Conservation (phyloP, 1,140 invertebrate genomes). For the Eurytemora carolleeae region DNA sequence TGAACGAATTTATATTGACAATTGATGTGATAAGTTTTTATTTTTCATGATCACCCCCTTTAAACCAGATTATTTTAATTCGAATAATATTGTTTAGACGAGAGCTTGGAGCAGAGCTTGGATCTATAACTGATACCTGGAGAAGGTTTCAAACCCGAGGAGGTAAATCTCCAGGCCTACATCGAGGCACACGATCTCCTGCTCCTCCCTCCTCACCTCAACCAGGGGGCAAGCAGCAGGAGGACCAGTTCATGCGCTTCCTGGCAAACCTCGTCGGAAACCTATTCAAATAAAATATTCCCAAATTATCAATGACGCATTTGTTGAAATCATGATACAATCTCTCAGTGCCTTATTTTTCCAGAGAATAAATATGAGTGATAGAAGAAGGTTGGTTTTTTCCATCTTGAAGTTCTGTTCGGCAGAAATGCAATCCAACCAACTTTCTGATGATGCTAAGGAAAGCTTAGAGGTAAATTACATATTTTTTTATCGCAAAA, state of each 20-base stretch:
- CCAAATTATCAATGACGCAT: too few species aligned
- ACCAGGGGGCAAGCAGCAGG: neutral
- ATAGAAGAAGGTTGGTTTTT: constrained; percentile 23
- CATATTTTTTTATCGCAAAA: too few species aligned
- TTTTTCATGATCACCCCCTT: too few species aligned
- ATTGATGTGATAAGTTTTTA: too few species aligned
- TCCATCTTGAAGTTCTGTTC: constrained; percentile 27
- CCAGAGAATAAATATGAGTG: constrained; percentile 4
- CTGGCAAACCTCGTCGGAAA: neutral
- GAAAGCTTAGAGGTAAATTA: constrained; percentile 61
- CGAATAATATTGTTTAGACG: too few species aligned
- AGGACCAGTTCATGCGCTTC: neutral
- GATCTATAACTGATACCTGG: neutral
- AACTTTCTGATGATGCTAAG: constrained; percentile 35
- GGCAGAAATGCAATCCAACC: constrained; percentile 23
- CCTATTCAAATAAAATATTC: neutral
- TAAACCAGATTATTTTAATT: too few species aligned
- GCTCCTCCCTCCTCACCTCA: neutral
- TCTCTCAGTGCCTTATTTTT: too few species aligned
- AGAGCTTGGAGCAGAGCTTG: neutral
- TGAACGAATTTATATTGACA: too few species aligned
- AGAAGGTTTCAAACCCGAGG: neutral
- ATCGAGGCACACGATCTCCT: neutral
- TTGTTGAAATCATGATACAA: too few species aligned
- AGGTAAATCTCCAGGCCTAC: neutral